A percentile compares a stretch with the other conserved stretches of the same genome.
phyloP scores from a whole-genome alignment of 2,888 invertebrate genomes.

The Spodoptera littoralis region DNA sequence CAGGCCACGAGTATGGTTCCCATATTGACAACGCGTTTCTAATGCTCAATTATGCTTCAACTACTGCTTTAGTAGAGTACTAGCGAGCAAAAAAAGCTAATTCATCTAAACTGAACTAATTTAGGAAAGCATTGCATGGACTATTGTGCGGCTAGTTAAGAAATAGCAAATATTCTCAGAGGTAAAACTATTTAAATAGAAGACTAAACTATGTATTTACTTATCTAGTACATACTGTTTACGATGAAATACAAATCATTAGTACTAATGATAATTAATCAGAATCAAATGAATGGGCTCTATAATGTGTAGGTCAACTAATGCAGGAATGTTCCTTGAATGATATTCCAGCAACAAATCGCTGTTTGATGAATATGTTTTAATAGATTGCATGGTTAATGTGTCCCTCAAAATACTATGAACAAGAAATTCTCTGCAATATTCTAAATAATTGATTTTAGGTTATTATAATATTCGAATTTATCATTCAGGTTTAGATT shows the following conservation, averaged over 20 bases:
- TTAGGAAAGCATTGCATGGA: slow-evolving; percentile 78
- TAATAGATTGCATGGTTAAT: too few species aligned
- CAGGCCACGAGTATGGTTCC: slow-evolving; percentile 63
- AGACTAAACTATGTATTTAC: slow-evolving; percentile 38
- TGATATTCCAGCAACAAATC: too few species aligned
- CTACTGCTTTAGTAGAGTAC: slow-evolving; percentile 68
- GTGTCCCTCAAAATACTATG: too few species aligned
- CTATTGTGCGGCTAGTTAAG: slow-evolving; percentile 78
- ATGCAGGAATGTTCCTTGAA: too few species aligned
- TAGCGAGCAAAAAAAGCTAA: slow-evolving; percentile 78
- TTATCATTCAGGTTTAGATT: too few species aligned
- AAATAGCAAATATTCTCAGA: slow-evolving; percentile 61
- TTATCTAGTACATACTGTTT: slow-evolving; percentile 34
- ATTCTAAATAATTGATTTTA: too few species aligned
- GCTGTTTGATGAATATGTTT: too few species aligned
- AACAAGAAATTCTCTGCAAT: too few species aligned
- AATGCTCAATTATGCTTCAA: slow-evolving; percentile 80
- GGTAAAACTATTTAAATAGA: slow-evolving; percentile 44
- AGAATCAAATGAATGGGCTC: slow-evolving; percentile 18
- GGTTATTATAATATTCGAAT: too few species aligned
- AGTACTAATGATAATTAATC: slow-evolving; percentile 25
- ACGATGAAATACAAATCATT: slow-evolving; percentile 34
- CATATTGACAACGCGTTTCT: slow-evolving; percentile 73
- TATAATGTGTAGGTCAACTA: slow-evolving; percentile 21
- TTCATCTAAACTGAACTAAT: slow-evolving; percentile 72